Evolutionary conservation across 2,888 invertebrate species (phyloP).

Genomic region (Leptarthrus brevirostris): DNA sequence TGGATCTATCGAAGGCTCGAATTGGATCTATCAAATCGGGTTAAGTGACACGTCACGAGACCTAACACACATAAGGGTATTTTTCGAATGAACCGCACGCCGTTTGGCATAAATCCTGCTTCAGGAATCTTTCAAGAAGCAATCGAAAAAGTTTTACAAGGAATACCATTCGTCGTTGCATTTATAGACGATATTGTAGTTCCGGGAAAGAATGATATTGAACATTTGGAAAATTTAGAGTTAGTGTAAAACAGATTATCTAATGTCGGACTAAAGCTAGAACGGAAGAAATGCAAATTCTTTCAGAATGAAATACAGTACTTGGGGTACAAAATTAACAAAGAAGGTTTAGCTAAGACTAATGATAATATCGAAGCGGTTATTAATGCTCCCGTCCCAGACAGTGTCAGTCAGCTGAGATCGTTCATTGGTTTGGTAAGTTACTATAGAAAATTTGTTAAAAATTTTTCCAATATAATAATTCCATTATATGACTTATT

Average conservation of each 20-base stretch:
- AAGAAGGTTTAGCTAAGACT: conserved; percentile 56
- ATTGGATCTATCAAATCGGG: conserved; percentile 59
- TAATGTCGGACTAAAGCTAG: conserved; percentile 56
- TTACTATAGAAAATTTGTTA: conserved; percentile 62
- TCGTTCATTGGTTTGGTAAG: conserved; percentile 60
- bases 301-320: conserved; percentile 45
- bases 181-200: conserved; percentile 58
- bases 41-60: conserved; percentile 58
- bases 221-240: conserved; percentile 56
- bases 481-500: conserved; percentile 20
- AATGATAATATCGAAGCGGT: conserved; percentile 56
- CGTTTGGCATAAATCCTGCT: conserved; percentile 56
- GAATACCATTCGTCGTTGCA: conserved; percentile 51
- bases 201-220: conserved; percentile 53
- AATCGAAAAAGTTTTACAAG: conserved; percentile 58
- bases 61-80: conserved; percentile 54
- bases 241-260: conserved; percentile 56
- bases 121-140: conserved; percentile 60
- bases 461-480: conserved; percentile 51
- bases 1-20: conserved; percentile 59
- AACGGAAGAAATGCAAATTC: conserved; percentile 57
- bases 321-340: conserved; percentile 54
- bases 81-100: conserved; percentile 56
- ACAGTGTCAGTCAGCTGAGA: conserved; percentile 55
- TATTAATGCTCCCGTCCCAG: conserved; percentile 55